Percentiles rank a stretch among this genome's conserved stretches.
Conservation (phyloP, 2,113 vertebrate genomes). For the Blennius ocellaris region DNA sequence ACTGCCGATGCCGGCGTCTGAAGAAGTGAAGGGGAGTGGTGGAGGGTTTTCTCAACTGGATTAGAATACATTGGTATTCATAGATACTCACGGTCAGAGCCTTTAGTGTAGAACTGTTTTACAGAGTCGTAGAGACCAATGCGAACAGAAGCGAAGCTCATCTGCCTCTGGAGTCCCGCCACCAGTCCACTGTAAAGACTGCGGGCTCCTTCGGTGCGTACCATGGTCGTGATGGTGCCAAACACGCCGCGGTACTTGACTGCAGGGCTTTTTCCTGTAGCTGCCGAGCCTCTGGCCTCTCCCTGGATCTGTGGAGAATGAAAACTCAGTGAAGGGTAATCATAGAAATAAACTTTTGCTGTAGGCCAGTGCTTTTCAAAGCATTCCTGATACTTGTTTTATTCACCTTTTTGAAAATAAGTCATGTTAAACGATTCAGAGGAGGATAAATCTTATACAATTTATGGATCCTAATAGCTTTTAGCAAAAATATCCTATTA, state of each 20-base stretch:
- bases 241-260: constrained; percentile 84
- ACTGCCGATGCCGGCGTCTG: constrained; percentile 84
- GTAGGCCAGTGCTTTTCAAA: no score
- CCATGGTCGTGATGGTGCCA: constrained; percentile 87
- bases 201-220: constrained; percentile 83
- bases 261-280: constrained; percentile 16
- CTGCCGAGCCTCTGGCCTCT: constrained; percentile 65
- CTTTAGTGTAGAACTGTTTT: constrained; percentile 88
- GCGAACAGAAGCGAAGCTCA: constrained; percentile 86
- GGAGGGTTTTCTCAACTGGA: background rate
- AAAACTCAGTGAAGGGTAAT: no score
- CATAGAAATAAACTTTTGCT: no score
- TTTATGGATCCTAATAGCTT: no score
- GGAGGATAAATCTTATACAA: no score
- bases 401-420: no score
- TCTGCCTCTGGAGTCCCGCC: constrained; percentile 87
- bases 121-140: constrained; percentile 87
- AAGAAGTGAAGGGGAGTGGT: background rate
- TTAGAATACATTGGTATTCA: background rate
- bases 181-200: constrained; percentile 87
- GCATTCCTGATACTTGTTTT: no score
- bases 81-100: constrained; percentile 86
- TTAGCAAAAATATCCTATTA: no score
- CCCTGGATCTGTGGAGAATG: constrained; percentile 83
- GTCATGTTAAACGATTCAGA: no score